Evolutionary conservation across 2,113 vertebrate genomes (phyloP), one percentile per base, ranked within the genome.

Genomic region (Origma solitaria): DNA sequence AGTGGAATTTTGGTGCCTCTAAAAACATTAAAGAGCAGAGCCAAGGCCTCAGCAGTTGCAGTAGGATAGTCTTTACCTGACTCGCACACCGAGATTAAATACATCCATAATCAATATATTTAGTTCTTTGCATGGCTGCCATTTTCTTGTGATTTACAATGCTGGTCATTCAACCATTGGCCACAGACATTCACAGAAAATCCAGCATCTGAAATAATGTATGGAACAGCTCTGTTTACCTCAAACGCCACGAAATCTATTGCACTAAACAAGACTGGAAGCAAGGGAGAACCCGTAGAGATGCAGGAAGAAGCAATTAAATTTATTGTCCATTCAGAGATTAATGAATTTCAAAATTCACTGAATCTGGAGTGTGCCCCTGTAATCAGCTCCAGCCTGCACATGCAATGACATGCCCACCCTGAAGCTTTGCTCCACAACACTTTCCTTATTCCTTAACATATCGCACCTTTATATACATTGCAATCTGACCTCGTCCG

Each of bases 341-440:
- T 62, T 27, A 47, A 51, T 68, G 68, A 15, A 40, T 31, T 82
- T 33, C 27, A 71, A 47, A 89, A 87, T 30, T 51, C 69, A 40
- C 31, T 69, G 56, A 20, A 69, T 18, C 30, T 38, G 28, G 30
- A 89, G 38, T 1, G 4, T 13, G 62, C 5, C 10, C 10, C 27
- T 44, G 5, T 24, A 61, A 86, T 35, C 23, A 37, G 33, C 53
- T 85, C n/a, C 31, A 65, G 9, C 30, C 45, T 66, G 25, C 31
- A 38, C 2, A 17, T 13, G 40, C 0, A 0, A 68, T 0, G 0
- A 40, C 3, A 22, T 8, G 15, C 33, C 81, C 3, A 1, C 30
- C 47, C 9, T 1, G 91, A 37, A 84, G 61, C 25, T 73, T 57
- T 1, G 0, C 21, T 65, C 25, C 5, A 4, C 19, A 61, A 53